Percentiles rank a stretch among this genome's conserved stretches.
Conservation (phyloP, 1,140 invertebrate genomes). For the Drosophila teissieri region DNA sequence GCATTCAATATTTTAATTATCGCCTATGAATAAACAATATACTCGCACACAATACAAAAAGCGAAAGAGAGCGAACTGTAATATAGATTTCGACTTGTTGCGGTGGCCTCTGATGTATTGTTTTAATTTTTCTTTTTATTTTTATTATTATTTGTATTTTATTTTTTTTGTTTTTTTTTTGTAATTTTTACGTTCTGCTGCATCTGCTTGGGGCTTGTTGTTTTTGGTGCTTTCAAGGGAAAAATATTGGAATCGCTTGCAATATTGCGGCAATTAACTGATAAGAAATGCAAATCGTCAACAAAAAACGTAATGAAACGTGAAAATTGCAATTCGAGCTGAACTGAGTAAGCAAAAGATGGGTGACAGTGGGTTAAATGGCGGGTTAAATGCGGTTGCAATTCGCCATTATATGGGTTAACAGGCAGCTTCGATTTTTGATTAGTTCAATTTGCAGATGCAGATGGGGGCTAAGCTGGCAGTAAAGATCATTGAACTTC, state of each 20-base stretch:
- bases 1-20: constrained; percentile 71
- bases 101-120: constrained; percentile 25
- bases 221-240: constrained; percentile 12
- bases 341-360: background rate
- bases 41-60: constrained; percentile 32
- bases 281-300: constrained; percentile 66
- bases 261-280: constrained; percentile 68
- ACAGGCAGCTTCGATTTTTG: background rate
- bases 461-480: background rate
- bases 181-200: constrained; percentile 4
- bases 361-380: constrained; percentile 26
- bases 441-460: background rate
- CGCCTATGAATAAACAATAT: constrained; percentile 50
- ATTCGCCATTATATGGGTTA: background rate
- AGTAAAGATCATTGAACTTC: background rate
- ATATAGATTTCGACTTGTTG: constrained; percentile 62
- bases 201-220: constrained; percentile 1
- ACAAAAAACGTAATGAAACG: constrained; percentile 16
- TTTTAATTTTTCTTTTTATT: background rate
- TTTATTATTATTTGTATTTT: background rate
- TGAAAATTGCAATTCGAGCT: constrained; percentile 25
- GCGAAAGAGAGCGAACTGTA: constrained; percentile 16
- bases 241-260: constrained; percentile 14
- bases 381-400: background rate
- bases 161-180: constrained; percentile 26